Evolutionary conservation across 1,140 invertebrate species (phyloP).

Genomic region (Fragariocoptes setiger): DNA sequence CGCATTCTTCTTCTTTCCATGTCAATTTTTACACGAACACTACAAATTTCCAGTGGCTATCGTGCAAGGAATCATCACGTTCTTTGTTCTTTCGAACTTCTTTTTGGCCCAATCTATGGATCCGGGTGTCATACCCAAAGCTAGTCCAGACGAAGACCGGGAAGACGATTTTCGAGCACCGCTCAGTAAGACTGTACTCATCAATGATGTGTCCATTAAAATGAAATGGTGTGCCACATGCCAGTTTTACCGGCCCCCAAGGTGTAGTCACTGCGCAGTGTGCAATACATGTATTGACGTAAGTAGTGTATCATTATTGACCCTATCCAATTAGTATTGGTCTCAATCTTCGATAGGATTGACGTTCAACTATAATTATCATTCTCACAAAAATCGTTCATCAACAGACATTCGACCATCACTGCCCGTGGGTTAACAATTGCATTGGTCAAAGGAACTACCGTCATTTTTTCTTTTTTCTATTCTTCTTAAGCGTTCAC

Average conservation of each 20-base stretch:
- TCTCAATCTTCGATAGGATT: no score
- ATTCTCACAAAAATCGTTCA: no score
- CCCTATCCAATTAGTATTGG: not conserved
- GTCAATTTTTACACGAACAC: slow-evolving; percentile 39
- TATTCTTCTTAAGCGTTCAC: slow-evolving; percentile 73
- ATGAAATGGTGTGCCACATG: slow-evolving; percentile 99
- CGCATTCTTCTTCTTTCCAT: slow-evolving; percentile 79
- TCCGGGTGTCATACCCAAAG: slow-evolving; percentile 91
- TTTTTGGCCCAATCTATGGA: slow-evolving; percentile 96
- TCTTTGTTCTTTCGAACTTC: slow-evolving; percentile 92
- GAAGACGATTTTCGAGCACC: slow-evolving; percentile 91
- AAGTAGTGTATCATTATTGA: slow-evolving; percentile 13
- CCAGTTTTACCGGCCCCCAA: slow-evolving; percentile 90
- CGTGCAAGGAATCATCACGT: slow-evolving; percentile 65
- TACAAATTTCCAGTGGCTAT: slow-evolving; percentile 58
- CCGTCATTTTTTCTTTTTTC: slow-evolving; percentile 90
- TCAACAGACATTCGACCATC: slow-evolving; percentile 93
- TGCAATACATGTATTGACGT: slow-evolving; percentile 98
- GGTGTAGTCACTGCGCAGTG: slow-evolving; percentile 93
- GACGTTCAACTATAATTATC: no score
- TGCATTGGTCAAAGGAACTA: slow-evolving; percentile 97
- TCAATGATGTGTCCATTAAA: slow-evolving; percentile 82
- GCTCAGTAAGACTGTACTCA: slow-evolving; percentile 87
- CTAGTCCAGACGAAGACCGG: slow-evolving; percentile 71
- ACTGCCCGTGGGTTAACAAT: slow-evolving; percentile 99